phyloP scores from a whole-genome alignment of 2,797 vertebrate genomes.

The Alauda arvensis region DNA sequence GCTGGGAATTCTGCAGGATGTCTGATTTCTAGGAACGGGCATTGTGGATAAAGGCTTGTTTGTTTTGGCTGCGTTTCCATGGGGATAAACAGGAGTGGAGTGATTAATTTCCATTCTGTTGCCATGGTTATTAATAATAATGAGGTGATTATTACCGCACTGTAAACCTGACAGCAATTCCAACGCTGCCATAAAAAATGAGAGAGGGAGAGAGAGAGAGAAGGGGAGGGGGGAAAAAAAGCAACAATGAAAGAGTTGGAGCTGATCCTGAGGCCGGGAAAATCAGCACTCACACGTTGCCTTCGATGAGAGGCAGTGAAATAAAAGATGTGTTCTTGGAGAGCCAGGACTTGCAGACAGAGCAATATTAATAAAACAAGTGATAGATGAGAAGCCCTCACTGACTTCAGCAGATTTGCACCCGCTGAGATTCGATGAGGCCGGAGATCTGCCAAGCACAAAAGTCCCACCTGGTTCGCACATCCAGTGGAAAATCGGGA shows the following conservation, averaged over 20 bases:
- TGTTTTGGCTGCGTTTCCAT: conserved; percentile 62
- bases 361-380: conserved; percentile 34
- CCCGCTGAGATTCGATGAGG: neutral
- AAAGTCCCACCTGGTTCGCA: neutral
- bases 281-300: conserved; percentile 37
- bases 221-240: neutral
- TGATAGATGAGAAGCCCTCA: conserved; percentile 26
- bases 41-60: conserved; percentile 52
- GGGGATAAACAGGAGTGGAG: conserved; percentile 53
- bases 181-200: conserved; percentile 15
- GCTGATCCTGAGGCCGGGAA: neutral
- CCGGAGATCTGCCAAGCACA: neutral
- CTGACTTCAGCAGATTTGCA: neutral
- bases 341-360: neutral
- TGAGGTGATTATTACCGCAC: conserved; percentile 63
- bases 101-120: conserved; percentile 71
- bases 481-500: neutral
- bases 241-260: conserved; percentile 1
- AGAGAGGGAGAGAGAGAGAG: neutral
- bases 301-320: neutral
- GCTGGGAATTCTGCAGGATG: conserved; percentile 4
- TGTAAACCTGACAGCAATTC: conserved; percentile 51
- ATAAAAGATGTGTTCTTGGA: conserved; percentile 38
- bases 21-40: conserved; percentile 57
- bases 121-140: conserved; percentile 71